phyloP scores from a whole-genome alignment of 2,888 invertebrate genomes.

The Agrotis exclamationis region DNA sequence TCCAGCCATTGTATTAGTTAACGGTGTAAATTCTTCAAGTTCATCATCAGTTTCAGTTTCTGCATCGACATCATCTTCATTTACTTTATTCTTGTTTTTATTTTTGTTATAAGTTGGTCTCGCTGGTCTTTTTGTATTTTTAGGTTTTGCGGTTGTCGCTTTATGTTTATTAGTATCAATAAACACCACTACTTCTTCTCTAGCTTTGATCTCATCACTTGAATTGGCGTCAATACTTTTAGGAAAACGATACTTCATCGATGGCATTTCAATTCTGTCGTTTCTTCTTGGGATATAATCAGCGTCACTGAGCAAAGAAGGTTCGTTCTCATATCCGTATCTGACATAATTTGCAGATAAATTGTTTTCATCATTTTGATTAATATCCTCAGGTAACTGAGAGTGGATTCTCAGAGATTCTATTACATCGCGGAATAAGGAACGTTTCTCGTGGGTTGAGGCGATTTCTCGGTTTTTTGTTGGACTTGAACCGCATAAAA shows the following conservation, averaged over 20 bases:
- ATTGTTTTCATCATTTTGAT: slow-evolving; percentile 82
- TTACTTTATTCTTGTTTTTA: slow-evolving; percentile 69
- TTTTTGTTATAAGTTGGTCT: slow-evolving; percentile 65
- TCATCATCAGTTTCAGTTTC: slow-evolving; percentile 62
- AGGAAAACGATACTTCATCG: slow-evolving; percentile 83
- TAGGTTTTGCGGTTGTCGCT: slow-evolving; percentile 76
- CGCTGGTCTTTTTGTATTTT: slow-evolving; percentile 67
- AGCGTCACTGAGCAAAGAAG: slow-evolving; percentile 77
- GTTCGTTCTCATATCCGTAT: slow-evolving; percentile 79
- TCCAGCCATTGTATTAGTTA: slow-evolving; percentile 83
- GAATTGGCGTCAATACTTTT: slow-evolving; percentile 76
- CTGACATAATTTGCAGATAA: slow-evolving; percentile 78
- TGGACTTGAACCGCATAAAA: slow-evolving; percentile 81
- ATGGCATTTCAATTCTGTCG: slow-evolving; percentile 86
- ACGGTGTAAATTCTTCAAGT: slow-evolving; percentile 69
- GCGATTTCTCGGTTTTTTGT: slow-evolving; percentile 70
- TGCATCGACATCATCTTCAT: slow-evolving; percentile 62
- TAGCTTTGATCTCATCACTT: slow-evolving; percentile 66
- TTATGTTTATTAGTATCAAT: slow-evolving; percentile 77
- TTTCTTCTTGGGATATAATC: slow-evolving; percentile 85
- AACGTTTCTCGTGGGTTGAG: slow-evolving; percentile 77
- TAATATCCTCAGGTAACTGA: slow-evolving; percentile 80
- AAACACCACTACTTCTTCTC: slow-evolving; percentile 81
- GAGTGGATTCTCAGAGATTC: slow-evolving; percentile 83
- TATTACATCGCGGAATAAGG: slow-evolving; percentile 85